phyloP scores from a whole-genome alignment of 2,888 invertebrate genomes.

The Synanthedon vespiformis region DNA sequence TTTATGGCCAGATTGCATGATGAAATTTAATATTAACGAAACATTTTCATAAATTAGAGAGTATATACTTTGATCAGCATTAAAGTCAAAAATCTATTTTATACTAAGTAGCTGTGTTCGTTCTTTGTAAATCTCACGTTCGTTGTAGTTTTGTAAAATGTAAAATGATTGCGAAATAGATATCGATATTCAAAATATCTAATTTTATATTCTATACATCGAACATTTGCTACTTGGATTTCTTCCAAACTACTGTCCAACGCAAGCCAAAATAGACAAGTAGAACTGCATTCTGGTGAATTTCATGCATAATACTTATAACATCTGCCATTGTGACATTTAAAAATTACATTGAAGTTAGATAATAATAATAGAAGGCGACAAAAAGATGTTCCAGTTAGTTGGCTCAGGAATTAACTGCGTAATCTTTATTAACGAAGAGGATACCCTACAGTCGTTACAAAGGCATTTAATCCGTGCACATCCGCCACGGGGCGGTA shows the following conservation, averaged over 20 bases:
- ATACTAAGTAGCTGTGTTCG: too few relatives aligned
- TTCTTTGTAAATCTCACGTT: too few relatives aligned
- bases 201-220: constrained; percentile 21
- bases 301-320: too few relatives aligned
- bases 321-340: not conserved
- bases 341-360: not conserved
- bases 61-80: too few relatives aligned
- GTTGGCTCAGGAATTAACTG: constrained; percentile 18
- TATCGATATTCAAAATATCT: constrained; percentile 13
- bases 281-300: constrained; percentile 24
- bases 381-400: constrained; percentile 9
- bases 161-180: too few relatives aligned
- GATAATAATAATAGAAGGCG: constrained; percentile 3
- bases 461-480: constrained; percentile 13
- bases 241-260: constrained; percentile 31
- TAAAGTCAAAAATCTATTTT: too few relatives aligned
- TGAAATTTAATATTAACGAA: too few relatives aligned
- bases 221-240: constrained; percentile 34
- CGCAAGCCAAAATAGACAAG: constrained; percentile 26
- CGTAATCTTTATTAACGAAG: constrained; percentile 32
- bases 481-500: constrained; percentile 9
- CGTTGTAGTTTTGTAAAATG: too few relatives aligned
- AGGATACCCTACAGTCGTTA: constrained; percentile 14
- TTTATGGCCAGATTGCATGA: too few relatives aligned
- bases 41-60: too few relatives aligned